Base-by-base conservation (phyloP, 64 coral and sea anemone genomes). In the Porites lutea region DNA sequence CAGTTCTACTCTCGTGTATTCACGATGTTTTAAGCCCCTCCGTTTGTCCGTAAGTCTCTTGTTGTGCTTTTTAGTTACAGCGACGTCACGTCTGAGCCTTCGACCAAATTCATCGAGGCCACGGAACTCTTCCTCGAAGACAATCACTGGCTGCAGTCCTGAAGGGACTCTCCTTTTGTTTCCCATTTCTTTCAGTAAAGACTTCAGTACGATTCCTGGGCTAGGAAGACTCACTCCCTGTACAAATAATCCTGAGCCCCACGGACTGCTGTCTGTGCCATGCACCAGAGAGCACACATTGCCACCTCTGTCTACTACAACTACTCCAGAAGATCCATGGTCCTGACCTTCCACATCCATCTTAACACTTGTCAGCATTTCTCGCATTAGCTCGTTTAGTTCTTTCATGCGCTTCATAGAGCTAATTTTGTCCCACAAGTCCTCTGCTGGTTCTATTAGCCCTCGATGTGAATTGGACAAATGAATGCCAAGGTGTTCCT, bases 181-280 rank as follows among this genome's bases (percentile, higher is more conserved):
- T 15, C 89, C 82, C 46, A 79, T 84, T 47, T 52, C 72, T 23
- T 88, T 88, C 18, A 98, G 63, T 57, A 66, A 74, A 11, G 90
- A 68, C 87, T 85, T 86, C 44, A 91, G 80, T 6, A 89, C 87
- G 13, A 90, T 91, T 49, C 93, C 96, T 71, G 94, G 89, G 66
- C 92, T 88, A 6, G 96, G 94, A 47, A 98, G 81, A 15, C 93
- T 91, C 7, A 95, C 89, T 14, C 96, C 96, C 47, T 98, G 89
- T 8, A 90, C 96, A 79, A 98, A 98, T 6, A 98, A 68, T 55
- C 96, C 93, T n/a, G 96, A 95, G 10, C 96, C 96, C 96, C 96
- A 98, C 37, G 81, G 75, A 13, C 23, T 70, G 69, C 93, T 85
- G 69, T 95, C 89, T 27, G 92, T 93, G 50, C 93, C 92, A 75